Evolutionary conservation across 1,140 invertebrate species (phyloP).

Genomic region (Heliconius eleuchia): DNA sequence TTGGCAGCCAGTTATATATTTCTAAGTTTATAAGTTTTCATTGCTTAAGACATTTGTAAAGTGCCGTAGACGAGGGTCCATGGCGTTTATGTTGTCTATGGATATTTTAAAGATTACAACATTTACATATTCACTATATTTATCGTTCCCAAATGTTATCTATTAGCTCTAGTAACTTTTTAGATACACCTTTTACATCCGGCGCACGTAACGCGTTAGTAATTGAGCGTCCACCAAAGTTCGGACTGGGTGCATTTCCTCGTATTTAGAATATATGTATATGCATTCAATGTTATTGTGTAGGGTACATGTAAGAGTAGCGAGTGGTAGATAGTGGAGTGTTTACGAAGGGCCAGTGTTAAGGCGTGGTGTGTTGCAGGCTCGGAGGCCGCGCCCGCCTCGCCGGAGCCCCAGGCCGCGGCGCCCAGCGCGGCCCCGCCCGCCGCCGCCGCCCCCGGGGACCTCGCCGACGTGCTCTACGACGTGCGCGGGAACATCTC

Average conservation of each 20-base stretch:
- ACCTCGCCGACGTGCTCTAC: conserved; percentile 40
- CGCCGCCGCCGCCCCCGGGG: conserved; percentile 66
- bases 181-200: not conserved
- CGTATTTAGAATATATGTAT: not conserved
- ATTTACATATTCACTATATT: not conserved
- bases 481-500: conserved; percentile 48
- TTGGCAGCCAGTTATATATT: too few species aligned
- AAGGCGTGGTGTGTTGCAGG: conserved; percentile 39
- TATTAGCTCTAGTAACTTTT: not conserved
- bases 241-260: not conserved
- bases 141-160: not conserved
- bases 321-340: conserved; percentile 27
- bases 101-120: not conserved
- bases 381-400: conserved; percentile 35
- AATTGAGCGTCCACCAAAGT: not conserved
- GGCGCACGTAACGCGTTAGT: not conserved
- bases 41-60: too few species aligned
- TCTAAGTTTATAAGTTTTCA: too few species aligned
- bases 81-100: not conserved
- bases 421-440: conserved; percentile 35
- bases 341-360: conserved; percentile 24
- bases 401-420: conserved; percentile 39
- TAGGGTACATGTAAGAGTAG: not conserved
- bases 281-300: not conserved
- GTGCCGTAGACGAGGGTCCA: not conserved